Base-by-base conservation (phyloP, 2,113 vertebrate species). In the Erythrocercus mccallii region DNA sequence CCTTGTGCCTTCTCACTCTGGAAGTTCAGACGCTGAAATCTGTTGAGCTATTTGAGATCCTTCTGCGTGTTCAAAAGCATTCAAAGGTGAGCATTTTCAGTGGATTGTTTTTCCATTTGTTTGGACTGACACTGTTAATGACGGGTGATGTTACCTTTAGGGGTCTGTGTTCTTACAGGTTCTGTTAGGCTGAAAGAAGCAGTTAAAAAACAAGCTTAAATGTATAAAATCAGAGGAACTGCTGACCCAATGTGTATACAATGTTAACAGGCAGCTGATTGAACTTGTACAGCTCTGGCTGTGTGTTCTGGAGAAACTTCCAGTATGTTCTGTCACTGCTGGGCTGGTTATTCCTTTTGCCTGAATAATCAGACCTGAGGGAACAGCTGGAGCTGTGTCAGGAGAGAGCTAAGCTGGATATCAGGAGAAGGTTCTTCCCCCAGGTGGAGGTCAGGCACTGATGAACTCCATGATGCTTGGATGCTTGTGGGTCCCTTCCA, bases 1-100 rank as follows among this genome's bases (percentile, higher is more conserved):
- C 99, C 81, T 96, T 99, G 98, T 99, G 99, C 68, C 99, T 99
- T 97, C 97, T 99, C 83, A 99, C 98, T 94, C 98, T 99, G 79
- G 99, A 99, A 98, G 98, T 99, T 33, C 98, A 99, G 97, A 98
- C 98, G 37, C 68, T 99, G 90, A 98, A 98, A 96, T 99, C 98
- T 3, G 94, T 98, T 31, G 99, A 99, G 94, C 97, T 99, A 88
- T 90, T 99, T 90, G 99, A 99, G 96, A 99, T 99, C 78, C 97
- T 98, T 54, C 96, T 97, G 66, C 97, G 98, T 94, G 97, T 99
- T 97, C 99, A 99, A 81, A 99, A 98, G 97, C 99, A 99, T 94
- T 97, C 98, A 5, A 99, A 99, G 98, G 99, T 99, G 98, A 94
- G 37, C 30, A 5, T 18, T 81, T 35, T 7, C 14, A 12, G 1